phyloP scores from a whole-genome alignment of 2,797 vertebrate genomes.

The Danio choprae region DNA sequence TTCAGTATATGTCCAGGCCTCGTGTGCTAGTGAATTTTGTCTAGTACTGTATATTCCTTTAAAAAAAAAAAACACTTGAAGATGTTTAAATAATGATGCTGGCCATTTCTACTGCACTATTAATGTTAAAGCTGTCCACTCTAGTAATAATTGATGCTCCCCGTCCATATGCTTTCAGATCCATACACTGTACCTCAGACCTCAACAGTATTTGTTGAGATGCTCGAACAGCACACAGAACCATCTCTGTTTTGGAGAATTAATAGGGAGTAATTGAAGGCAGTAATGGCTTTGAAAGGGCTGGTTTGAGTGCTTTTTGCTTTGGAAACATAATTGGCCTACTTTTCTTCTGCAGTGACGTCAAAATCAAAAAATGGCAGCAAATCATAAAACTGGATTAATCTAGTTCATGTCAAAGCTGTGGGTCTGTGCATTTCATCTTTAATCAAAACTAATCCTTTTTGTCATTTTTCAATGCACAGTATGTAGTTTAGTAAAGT shows the following conservation, averaged over 20 bases:
- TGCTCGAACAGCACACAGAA: background rate
- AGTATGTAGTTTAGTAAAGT: background rate
- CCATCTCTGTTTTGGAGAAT: background rate
- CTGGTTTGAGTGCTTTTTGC: conserved; percentile 30
- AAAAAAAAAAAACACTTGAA: conserved; percentile 3
- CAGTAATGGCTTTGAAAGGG: conserved; percentile 1
- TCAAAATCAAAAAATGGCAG: conserved; percentile 15
- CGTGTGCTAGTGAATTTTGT: background rate
- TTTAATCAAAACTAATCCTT: background rate
- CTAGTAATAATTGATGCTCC: conserved; percentile 22
- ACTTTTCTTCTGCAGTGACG: conserved; percentile 9
- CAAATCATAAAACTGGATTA: background rate
- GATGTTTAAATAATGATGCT: conserved; percentile 31
- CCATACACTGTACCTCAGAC: background rate
- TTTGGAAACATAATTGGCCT: conserved; percentile 22
- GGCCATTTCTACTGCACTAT: conserved; percentile 28
- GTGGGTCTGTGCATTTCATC: background rate
- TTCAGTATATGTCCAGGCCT: background rate
- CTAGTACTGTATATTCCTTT: background rate
- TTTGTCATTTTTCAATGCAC: background rate
- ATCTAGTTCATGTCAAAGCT: conserved; percentile 4
- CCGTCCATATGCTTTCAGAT: conserved; percentile 2
- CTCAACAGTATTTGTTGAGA: background rate
- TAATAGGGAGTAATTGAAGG: conserved; percentile 2
- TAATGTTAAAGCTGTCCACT: conserved; percentile 15